Evolutionary conservation across 2,113 vertebrate species (phyloP).

Genomic region (Alaudala cheleensis): DNA sequence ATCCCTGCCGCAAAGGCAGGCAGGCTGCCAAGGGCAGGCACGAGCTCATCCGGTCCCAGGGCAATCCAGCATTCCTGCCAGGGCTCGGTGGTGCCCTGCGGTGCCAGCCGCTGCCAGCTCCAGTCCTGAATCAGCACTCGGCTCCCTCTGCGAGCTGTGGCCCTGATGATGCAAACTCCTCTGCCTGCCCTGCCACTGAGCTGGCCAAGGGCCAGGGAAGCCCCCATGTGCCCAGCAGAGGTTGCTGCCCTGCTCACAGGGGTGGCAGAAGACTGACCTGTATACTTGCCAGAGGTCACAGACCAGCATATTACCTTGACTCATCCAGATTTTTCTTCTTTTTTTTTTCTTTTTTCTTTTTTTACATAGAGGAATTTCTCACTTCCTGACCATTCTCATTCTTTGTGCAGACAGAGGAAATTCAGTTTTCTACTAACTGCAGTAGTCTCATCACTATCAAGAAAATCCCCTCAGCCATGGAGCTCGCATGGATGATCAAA

Average conservation of each 20-base stretch:
- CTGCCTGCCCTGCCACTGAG: not conserved
- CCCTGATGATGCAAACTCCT: not conserved
- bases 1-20: not conserved
- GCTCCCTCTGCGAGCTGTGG: not conserved
- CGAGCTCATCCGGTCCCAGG: not conserved
- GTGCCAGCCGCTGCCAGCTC: slow-evolving; percentile 8
- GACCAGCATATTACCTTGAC: not conserved
- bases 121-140: not conserved
- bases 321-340: not conserved
- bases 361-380: not conserved
- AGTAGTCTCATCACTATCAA: not conserved
- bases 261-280: not conserved
- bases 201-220: not conserved
- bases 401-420: not conserved
- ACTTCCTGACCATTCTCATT: not conserved
- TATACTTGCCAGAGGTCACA: not conserved
- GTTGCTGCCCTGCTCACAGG: not conserved
- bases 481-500: not conserved
- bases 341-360: not conserved
- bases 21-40: slow-evolving; percentile 22
- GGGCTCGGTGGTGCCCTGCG: not conserved
- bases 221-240: not conserved
- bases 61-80: not conserved
- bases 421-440: not conserved
- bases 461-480: not conserved